A percentile compares a stretch with the other conserved stretches of the same genome.
phyloP scores from a whole-genome alignment of 2,888 invertebrate genomes.

The Allolobophora icterica region DNA sequence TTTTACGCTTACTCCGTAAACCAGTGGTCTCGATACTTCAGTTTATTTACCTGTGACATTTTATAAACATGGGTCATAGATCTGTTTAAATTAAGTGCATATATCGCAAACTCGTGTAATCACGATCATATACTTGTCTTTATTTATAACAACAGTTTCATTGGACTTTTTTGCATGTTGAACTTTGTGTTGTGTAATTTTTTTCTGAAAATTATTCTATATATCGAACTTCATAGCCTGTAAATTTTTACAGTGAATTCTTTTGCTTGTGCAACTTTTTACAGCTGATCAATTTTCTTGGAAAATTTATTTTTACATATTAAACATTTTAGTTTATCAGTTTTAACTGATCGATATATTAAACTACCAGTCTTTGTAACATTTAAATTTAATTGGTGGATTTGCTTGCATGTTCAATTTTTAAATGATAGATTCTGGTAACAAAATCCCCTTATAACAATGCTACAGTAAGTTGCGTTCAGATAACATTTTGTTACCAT shows the following conservation, averaged over 20 bases:
- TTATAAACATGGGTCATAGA: background rate
- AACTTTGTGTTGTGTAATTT: background rate
- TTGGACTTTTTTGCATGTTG: background rate
- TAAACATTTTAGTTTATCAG: background rate
- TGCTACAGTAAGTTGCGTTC: background rate
- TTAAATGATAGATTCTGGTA: background rate
- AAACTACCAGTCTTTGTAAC: background rate
- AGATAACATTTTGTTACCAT: too few relatives aligned
- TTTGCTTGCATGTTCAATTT: background rate
- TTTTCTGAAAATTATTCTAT: background rate
- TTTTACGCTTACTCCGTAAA: background rate
- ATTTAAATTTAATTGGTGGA: background rate
- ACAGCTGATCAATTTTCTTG: background rate
- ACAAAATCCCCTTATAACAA: background rate
- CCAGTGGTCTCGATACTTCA: background rate
- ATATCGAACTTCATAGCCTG: background rate
- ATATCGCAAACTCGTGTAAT: background rate
- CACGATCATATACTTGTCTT: background rate
- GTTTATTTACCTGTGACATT: background rate
- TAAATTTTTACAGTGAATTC: background rate
- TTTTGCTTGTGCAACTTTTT: background rate
- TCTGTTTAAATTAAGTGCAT: background rate
- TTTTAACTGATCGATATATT: background rate
- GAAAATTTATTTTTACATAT: background rate
- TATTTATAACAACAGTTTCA: background rate